Base-by-base conservation (phyloP, 1,140 invertebrate genomes). In the Drosophila quadrilineata region DNA sequence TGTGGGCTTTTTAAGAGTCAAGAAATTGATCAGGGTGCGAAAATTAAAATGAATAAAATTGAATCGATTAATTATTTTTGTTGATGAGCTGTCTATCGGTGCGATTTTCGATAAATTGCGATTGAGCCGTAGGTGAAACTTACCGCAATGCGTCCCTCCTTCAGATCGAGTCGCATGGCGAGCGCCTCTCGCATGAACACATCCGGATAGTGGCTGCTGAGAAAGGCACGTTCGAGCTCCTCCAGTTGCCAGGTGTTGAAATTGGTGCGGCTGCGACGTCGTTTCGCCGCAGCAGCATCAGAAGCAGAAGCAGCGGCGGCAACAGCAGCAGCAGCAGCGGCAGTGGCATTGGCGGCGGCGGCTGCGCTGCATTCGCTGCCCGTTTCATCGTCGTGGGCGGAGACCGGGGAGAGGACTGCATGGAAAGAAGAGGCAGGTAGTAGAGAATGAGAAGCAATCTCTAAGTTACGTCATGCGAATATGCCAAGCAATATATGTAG, bases 201-300 rank as follows among this genome's bases (percentile, higher is more conserved):
- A 90, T 99, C 98, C 1, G 98, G 98, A 92, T 99, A 99, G 91
- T 99, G 98, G 67, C 95, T 97, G 48, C 96, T 94, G 49, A 97
- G 92, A 91, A 99, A 99, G 1, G 98, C 98, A 59, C 96, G 92
- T 90, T 99, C 98, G 88, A 99, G 92, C 91, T 99, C 98, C 86
- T 99, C 98, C 88, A 99, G 91, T 91, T 99, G 98, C 98, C 98
- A 99, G 71, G 96, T 97, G 91, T 97, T 99, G 92, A 99, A 99
- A 91, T 99, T 99, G 24, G 98, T 99, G 72, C 98, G 90, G 36
- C 97, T 98, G 64, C 98, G 93, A 54, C 97, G 92, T 43, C 97
- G 90, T 89, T 96, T 96, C 0, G 75, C 75, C 21, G 79, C 74
- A 14, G 67, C 72, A 19, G 54, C 54, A 10, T 75, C 80, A n/a